Evolutionary conservation across 2,113 vertebrate genomes (phyloP), one percentile per base, ranked within the genome.

Genomic region (Poecile atricapillus): DNA sequence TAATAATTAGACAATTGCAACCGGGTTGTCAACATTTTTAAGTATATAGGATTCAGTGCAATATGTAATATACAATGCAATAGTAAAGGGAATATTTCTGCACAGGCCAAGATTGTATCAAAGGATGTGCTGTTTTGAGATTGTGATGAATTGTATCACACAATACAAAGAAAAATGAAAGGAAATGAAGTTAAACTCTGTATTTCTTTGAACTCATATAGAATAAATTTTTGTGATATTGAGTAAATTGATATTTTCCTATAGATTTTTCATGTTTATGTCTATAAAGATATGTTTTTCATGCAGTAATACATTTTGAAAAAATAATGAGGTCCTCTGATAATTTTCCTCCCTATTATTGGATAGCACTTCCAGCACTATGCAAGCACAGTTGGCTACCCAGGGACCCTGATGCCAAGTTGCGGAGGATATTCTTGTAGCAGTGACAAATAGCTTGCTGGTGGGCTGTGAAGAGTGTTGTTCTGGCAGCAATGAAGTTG

Each of bases 341-440:
- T 96, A 75, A 89, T 96, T 96, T 97, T 90, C 87, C 83, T 97
- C 58, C 53, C 69, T 49, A 35, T 96, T 97, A 96, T 71, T 84
- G 94, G 88, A 79, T 70, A 97, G 91, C 93, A 93, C 83, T 94
- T 95, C 94, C 93, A 93, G 75, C 77, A 83, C 96, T 94, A 15
- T 94, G 89, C 93, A 96, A 96, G 96, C 96, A 95, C 97, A 97
- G 96, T 98, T 97, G 97, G 97, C 97, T 97, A 97, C 93, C 96
- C 97, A 97, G 94, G 91, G 94, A 91, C 97, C 97, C 97, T 94
- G 97, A 88, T 97, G 98, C 98, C 98, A 98, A 98, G 94, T 89
- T 97, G 97, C 27, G 76, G 96, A 97, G 97, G 97, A 97, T 98
- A 98, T 98, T 98, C 97, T 98, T 97, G 97, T 97, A 97, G 93